Evolutionary conservation across 2,113 vertebrate genomes (phyloP).

Genomic region (Garra rufa): DNA sequence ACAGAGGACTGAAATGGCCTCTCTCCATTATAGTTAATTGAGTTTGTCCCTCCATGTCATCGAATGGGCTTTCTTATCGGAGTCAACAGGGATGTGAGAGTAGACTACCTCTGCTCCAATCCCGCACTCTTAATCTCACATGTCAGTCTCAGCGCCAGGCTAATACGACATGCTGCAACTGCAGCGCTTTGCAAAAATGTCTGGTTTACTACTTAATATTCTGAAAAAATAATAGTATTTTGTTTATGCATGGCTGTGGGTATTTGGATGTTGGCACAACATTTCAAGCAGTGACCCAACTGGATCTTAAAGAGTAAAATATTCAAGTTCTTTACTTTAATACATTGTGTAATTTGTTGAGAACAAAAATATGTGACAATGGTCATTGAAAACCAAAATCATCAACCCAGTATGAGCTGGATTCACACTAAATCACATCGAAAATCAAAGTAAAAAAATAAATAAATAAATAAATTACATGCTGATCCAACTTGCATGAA

Average conservation of each 20-base stretch:
- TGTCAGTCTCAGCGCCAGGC: conserved; percentile 52
- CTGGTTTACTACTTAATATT: conserved; percentile 13
- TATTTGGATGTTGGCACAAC: not conserved
- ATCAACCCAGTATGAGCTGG: not conserved
- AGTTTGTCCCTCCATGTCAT: conserved; percentile 69
- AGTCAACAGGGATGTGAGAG: conserved; percentile 60
- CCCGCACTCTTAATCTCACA: conserved; percentile 60
- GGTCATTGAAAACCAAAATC: not conserved
- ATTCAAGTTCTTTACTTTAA: not conserved
- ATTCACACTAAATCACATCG: not conserved
- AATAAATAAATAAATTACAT: too few relatives aligned
- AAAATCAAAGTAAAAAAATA: too few relatives aligned
- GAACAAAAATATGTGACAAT: not conserved
- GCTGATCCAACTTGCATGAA: too few relatives aligned
- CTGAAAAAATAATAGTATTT: not conserved
- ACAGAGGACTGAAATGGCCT: conserved; percentile 57
- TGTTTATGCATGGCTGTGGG: not conserved
- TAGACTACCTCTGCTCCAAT: conserved; percentile 54
- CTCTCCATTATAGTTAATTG: conserved; percentile 69
- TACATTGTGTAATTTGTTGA: not conserved
- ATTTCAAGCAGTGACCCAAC: not conserved
- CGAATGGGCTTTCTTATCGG: conserved; percentile 63
- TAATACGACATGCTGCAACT: conserved; percentile 12
- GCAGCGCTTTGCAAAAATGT: conserved; percentile 19
- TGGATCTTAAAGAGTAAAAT: too few relatives aligned